phyloP scores from a whole-genome alignment of 2,113 vertebrate species.

The Corydoras sp. region DNA sequence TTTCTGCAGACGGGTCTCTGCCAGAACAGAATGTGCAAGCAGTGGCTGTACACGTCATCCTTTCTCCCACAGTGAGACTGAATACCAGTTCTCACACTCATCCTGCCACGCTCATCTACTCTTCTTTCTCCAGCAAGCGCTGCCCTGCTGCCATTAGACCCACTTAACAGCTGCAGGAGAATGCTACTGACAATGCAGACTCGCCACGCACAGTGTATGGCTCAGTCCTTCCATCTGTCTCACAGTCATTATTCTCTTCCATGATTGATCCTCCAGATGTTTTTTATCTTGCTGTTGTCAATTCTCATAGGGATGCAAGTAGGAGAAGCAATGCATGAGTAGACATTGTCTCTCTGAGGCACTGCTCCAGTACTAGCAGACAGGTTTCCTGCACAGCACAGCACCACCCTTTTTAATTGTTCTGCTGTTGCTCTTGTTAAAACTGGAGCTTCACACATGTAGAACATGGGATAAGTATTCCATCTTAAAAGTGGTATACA shows the following conservation, averaged over 20 bases:
- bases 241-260: conserved; percentile 22
- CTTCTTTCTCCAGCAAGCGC: neutral
- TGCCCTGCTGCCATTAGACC: conserved; percentile 18
- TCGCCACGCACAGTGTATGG: conserved; percentile 20
- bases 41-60: conserved; percentile 18
- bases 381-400: neutral
- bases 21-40: conserved; percentile 2
- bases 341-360: conserved; percentile 1
- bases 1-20: neutral
- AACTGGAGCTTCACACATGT: neutral
- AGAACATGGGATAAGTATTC: neutral
- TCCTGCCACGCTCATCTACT: conserved; percentile 3
- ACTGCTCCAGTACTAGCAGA: neutral
- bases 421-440: neutral
- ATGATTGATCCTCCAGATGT: conserved; percentile 40
- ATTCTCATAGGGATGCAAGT: conserved; percentile 15
- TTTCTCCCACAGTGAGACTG: conserved; percentile 5
- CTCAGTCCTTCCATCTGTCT: conserved; percentile 37
- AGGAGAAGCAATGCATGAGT: conserved; percentile 29
- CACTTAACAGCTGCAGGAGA: conserved; percentile 35
- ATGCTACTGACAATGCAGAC: conserved; percentile 25
- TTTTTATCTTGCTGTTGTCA: conserved; percentile 29
- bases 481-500: neutral
- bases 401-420: neutral
- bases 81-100: neutral